phyloP scores from a whole-genome alignment of 1,140 invertebrate species.

The Saccostrea cuccullata region DNA sequence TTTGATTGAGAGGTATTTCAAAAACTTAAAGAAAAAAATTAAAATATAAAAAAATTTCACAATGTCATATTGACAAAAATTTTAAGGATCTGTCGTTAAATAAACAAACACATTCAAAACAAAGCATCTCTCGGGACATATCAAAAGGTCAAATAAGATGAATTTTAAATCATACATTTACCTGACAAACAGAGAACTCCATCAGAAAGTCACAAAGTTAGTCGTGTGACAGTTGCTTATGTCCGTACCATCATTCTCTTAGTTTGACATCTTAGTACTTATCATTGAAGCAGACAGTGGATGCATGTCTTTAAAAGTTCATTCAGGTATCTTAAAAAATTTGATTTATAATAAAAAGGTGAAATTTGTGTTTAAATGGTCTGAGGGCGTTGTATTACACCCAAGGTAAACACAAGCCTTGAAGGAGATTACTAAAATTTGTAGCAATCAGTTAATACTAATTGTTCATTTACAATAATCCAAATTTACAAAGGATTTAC shows the following conservation, averaged over 20 bases:
- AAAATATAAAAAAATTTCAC: not conserved
- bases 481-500: not conserved
- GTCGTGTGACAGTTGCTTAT: not conserved
- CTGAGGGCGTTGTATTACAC: not conserved
- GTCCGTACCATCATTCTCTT: not conserved
- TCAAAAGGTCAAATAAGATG: not conserved
- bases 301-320: not conserved
- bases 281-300: not conserved
- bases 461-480: not conserved
- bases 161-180: not conserved
- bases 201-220: not conserved
- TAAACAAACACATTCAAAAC: not conserved
- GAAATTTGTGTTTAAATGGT: conserved; percentile 29
- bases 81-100: not conserved
- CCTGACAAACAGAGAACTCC: not conserved
- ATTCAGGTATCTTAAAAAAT: conserved; percentile 20
- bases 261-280: conserved; percentile 4
- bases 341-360: conserved; percentile 18
- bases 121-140: not conserved
- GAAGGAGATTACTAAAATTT: conserved; percentile 13
- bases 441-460: not conserved
- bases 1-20: not conserved
- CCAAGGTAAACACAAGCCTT: conserved; percentile 21
- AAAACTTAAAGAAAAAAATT: not conserved
- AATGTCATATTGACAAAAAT: not conserved